Percentiles rank a stretch among this genome's conserved stretches.
Evolutionary conservation across 2,113 vertebrate genomes (phyloP).

Genomic region (Ictidomys tridecemlineatus): DNA sequence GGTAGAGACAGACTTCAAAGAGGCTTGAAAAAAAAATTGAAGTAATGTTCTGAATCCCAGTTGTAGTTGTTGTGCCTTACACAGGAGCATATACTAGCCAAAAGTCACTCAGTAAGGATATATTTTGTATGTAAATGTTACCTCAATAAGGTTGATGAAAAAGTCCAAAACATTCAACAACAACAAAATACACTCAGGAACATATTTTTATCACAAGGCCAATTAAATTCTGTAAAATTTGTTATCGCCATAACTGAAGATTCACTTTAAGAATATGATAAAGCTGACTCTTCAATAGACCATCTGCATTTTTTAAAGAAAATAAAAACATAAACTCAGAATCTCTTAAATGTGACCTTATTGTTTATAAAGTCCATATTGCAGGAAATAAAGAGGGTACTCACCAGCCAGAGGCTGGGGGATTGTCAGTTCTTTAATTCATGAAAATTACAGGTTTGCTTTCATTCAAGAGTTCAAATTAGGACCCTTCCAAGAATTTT

Average conservation of each 20-base stretch:
- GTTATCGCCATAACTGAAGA: background rate
- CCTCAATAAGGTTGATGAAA: constrained; percentile 2
- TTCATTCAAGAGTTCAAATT: constrained; percentile 62
- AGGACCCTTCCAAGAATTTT: constrained; percentile 64
- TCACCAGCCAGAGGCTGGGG: background rate
- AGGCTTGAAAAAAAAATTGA: background rate
- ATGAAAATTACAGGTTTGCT: constrained; percentile 74
- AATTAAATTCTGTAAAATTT: background rate
- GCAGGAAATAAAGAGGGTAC: constrained; percentile 16
- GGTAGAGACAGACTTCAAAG: background rate
- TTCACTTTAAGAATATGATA: background rate
- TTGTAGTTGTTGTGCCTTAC: rapidly evolving
- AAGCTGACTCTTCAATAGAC: background rate
- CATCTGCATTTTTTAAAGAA: constrained; percentile 1
- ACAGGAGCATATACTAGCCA: background rate
- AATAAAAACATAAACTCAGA: constrained; percentile 46
- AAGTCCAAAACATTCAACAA: background rate
- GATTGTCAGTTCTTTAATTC: constrained; percentile 68
- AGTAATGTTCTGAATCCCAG: no score
- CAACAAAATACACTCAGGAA: background rate
- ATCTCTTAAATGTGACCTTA: constrained; percentile 20
- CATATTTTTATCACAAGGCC: background rate
- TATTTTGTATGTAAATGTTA: background rate
- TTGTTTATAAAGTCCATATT: constrained; percentile 46
- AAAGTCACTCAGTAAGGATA: background rate